Evolutionary conservation across 2,888 invertebrate genomes (phyloP).

Genomic region (Caenorhabditis doughertyi): DNA sequence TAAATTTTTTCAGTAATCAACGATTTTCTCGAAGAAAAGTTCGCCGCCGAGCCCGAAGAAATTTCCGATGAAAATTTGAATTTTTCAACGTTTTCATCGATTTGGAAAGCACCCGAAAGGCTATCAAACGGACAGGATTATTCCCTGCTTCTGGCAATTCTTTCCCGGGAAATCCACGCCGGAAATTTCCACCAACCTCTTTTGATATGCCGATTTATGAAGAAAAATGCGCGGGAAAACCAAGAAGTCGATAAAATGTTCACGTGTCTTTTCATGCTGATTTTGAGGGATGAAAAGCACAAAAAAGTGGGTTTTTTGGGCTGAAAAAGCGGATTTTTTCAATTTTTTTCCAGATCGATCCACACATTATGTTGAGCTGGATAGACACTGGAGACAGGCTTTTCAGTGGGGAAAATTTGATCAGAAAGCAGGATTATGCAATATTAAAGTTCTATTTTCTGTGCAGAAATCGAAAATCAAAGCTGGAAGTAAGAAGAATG

Average conservation of each 20-base stretch:
- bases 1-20: constrained; percentile 8
- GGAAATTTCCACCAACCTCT: constrained; percentile 8
- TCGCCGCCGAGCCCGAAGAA: background rate
- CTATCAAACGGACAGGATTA: background rate
- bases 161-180: background rate
- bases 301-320: constrained; percentile 19
- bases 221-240: background rate
- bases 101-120: constrained; percentile 45
- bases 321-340: too few relatives aligned
- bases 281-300: constrained; percentile 19
- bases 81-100: background rate
- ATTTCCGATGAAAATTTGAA: background rate
- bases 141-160: background rate
- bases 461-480: constrained; percentile 20
- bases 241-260: constrained; percentile 6
- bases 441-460: constrained; percentile 30
- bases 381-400: constrained; percentile 21
- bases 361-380: constrained; percentile 31
- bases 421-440: constrained; percentile 6
- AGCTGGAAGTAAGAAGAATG: constrained; percentile 13
- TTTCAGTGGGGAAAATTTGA: background rate
- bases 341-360: constrained; percentile 37
- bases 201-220: constrained; percentile 3
- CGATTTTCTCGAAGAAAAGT: background rate
- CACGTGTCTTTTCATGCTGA: constrained; percentile 6